Percentiles rank a stretch among this genome's conserved stretches.
Evolutionary conservation across 30 jellyfish, hydroid and myxozoan species (phyloP).

Genomic region (Sanderia malayensis): DNA sequence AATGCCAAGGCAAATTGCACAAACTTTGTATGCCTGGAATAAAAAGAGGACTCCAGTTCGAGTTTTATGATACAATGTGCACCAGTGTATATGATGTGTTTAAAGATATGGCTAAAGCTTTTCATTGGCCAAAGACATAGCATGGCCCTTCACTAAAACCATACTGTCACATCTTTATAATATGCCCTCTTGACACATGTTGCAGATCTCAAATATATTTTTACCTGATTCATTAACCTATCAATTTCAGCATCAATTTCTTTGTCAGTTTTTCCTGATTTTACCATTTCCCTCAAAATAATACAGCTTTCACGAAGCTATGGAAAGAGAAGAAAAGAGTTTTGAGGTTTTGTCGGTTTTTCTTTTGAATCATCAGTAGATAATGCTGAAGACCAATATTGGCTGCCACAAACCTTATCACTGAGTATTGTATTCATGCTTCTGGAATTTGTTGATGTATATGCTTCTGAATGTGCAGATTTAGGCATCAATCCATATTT

Average conservation of each 20-base stretch:
- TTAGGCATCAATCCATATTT: slow-evolving; percentile 73
- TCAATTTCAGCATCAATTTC: slow-evolving; percentile 41
- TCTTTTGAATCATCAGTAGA: too few relatives aligned
- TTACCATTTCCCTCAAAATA: slow-evolving; percentile 26
- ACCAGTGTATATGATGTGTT: background rate
- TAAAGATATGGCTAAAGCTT: too few relatives aligned
- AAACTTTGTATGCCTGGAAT: slow-evolving; percentile 36
- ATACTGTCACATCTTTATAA: too few relatives aligned
- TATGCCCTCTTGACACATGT: too few relatives aligned
- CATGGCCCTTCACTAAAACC: too few relatives aligned
- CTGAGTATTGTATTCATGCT: slow-evolving; percentile 30
- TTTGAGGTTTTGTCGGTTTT: too few relatives aligned
- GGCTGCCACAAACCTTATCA: slow-evolving; percentile 47
- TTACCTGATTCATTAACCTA: slow-evolving; percentile 54
- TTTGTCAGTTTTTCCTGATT: slow-evolving; percentile 18
- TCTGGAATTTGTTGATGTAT: slow-evolving; percentile 41
- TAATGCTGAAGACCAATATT: too few relatives aligned
- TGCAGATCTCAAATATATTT: too few relatives aligned
- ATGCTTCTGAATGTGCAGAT: slow-evolving; percentile 44
- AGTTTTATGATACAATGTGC: background rate
- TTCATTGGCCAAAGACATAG: too few relatives aligned
- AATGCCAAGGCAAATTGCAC: slow-evolving; percentile 64
- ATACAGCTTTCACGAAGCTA: slow-evolving; percentile 43
- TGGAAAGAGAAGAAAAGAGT: too few relatives aligned
- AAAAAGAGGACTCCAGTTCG: background rate